Evolutionary conservation across 2,797 vertebrate genomes (phyloP), one percentile per base, ranked within the genome.

Genomic region (Tadarida brasiliensis): DNA sequence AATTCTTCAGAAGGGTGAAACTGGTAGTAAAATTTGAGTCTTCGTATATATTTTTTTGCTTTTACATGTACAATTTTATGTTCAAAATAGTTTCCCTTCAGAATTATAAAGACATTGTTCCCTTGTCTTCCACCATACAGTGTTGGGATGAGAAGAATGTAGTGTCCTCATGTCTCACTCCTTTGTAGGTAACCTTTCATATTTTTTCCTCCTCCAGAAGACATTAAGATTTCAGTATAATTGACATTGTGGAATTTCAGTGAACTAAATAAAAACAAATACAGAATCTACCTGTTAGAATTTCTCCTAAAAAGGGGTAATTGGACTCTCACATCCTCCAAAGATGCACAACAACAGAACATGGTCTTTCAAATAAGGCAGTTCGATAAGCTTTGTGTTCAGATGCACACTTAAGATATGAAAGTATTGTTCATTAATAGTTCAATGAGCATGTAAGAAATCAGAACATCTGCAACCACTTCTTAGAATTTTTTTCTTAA

Each of bases 351-450:
- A 20, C 70, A 85, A 49, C 7, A 81, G 51, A 73, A 15, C 49
- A 59, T 90, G 39, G 81, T 65, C 84, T 74, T 95, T 85, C 87
- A 81, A 81, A 85, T 78, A 57, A 71, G 44, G 57, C 6, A 80
- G 80, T 35, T 88, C 3, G 30, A 47, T 87, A 90, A 93, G 87
- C 22, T 67, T 87, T 81, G 39, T 44, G 17, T 54, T 93, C 76
- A 68, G 44, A 90, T 26, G 5, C 28, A 54, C 26, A 51, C 17
- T 44, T 87, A 54, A 74, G 33, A 70, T 81, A 70, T 17, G 19
- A 81, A 67, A 90, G 17, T 54, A 61, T 44, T 89, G 22, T 2
- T 82, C 30, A 56, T 76, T 86, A 90, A 26, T n/a, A 90, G 67
- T 81, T 81, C 49, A 80, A 30, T 17, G 33, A 80, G 14, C 26